phyloP scores from a whole-genome alignment of 1,140 invertebrate species.

The Zelostemma sp. region DNA sequence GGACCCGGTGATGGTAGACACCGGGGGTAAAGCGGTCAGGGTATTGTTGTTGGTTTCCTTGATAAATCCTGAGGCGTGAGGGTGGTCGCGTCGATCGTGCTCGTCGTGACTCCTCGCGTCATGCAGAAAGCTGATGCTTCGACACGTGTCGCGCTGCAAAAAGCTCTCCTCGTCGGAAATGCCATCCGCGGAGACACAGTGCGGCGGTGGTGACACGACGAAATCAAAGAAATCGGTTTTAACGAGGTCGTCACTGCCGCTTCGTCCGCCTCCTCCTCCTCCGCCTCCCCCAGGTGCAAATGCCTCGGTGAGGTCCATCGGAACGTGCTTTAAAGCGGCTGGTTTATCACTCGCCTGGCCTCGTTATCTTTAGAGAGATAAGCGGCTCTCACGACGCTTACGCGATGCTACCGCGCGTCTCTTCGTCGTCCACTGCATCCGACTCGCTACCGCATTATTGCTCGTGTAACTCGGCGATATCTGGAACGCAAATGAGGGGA shows the following conservation, averaged over 20 bases:
- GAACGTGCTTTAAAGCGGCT: not conserved
- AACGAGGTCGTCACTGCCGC: conserved; percentile 73
- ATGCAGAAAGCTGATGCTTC: conserved; percentile 56
- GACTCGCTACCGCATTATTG: not conserved
- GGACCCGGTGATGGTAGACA: conserved; percentile 65
- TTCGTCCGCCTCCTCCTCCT: conserved; percentile 64
- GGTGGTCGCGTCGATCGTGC: conserved; percentile 51
- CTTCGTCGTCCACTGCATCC: not conserved
- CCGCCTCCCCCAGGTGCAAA: conserved; percentile 68
- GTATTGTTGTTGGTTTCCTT: conserved; percentile 80
- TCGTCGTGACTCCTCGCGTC: conserved; percentile 45
- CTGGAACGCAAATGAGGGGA: too few species aligned
- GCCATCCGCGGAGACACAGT: conserved; percentile 69
- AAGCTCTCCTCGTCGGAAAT: conserved; percentile 64
- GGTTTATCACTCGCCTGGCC: not conserved
- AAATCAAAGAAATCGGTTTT: conserved; percentile 90
- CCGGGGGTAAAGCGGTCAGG: conserved; percentile 64
- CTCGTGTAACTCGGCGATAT: too few species aligned
- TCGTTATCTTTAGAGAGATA: not conserved
- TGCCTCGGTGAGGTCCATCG: conserved; percentile 84
- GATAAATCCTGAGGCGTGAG: conserved; percentile 64
- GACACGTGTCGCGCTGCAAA: conserved; percentile 54
- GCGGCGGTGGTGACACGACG: conserved; percentile 80
- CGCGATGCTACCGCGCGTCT: not conserved
- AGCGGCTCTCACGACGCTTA: conserved; percentile 1